phyloP scores from a whole-genome alignment of 2,797 vertebrate species.

The Gila robusta region DNA sequence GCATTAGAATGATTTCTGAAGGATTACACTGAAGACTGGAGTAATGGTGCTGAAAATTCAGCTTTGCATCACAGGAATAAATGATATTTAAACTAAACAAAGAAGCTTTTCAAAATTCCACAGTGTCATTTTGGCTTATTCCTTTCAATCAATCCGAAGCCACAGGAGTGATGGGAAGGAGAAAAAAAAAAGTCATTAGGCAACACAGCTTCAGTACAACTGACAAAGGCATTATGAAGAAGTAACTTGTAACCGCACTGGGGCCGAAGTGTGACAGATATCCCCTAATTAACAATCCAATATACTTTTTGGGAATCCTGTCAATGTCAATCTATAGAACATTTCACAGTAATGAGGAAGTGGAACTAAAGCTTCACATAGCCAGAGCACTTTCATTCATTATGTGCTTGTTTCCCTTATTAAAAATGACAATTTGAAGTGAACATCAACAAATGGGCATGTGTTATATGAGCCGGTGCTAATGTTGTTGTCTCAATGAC shows the following conservation, averaged over 20 bases:
- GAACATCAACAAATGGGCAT: conserved; percentile 44
- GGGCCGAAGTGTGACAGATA: conserved; percentile 45
- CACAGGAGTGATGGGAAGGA: not conserved
- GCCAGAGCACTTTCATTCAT: conserved; percentile 14
- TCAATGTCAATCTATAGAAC: conserved; percentile 49
- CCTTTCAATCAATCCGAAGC: not conserved
- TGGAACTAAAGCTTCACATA: not conserved
- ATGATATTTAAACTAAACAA: not conserved
- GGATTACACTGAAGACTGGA: not conserved
- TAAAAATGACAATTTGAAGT: conserved; percentile 46
- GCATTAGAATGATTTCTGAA: not conserved
- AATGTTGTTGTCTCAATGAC: conserved; percentile 7
- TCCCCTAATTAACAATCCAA: conserved; percentile 37
- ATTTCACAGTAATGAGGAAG: conserved; percentile 26
- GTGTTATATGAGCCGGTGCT: conserved; percentile 24
- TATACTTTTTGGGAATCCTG: conserved; percentile 46
- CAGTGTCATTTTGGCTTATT: not conserved
- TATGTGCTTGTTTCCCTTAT: conserved; percentile 36
- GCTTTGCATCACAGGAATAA: not conserved
- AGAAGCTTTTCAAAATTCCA: not conserved
- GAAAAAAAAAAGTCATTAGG: not conserved
- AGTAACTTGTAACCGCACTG: not conserved
- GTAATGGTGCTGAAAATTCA: not conserved
- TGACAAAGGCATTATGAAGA: conserved; percentile 8
- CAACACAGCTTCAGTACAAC: not conserved